A percentile compares a stretch with the other conserved stretches of the same genome.
phyloP scores from a whole-genome alignment of 1,140 invertebrate genomes.

The Phortica variegata region DNA sequence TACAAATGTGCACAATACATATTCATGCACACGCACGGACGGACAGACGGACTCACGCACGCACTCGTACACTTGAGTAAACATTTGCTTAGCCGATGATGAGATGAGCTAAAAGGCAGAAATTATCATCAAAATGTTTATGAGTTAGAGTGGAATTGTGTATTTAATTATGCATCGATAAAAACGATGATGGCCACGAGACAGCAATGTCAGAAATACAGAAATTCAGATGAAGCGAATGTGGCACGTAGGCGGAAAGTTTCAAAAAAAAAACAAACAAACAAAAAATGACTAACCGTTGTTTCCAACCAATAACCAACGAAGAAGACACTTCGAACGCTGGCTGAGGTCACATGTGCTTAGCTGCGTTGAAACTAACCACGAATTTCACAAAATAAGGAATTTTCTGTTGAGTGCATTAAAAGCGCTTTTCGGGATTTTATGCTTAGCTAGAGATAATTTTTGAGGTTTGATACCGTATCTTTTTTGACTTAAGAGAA shows the following conservation, averaged over 20 bases:
- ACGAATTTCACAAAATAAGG: too few species aligned
- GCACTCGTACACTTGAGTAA: too few species aligned
- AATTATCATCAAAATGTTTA: slow-evolving; percentile 28
- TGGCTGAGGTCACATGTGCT: neutral
- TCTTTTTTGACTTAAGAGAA: too few species aligned
- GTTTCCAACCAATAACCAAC: too few species aligned
- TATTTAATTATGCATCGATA: slow-evolving; percentile 45
- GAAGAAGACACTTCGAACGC: too few species aligned
- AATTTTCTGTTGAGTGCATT: slow-evolving; percentile 7
- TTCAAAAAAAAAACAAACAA: too few species aligned
- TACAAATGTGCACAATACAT: neutral
- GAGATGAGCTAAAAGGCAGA: slow-evolving; percentile 18
- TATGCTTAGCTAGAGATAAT: slow-evolving; percentile 4
- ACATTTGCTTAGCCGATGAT: too few species aligned
- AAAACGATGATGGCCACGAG: slow-evolving; percentile 17
- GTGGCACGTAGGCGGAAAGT: neutral
- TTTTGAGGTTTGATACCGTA: slow-evolving; percentile 15
- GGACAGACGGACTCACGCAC: too few species aligned
- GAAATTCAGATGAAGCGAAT: neutral
- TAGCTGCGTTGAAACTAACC: too few species aligned
- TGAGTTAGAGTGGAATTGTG: slow-evolving; percentile 36
- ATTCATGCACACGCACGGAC: neutral
- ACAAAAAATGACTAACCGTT: too few species aligned
- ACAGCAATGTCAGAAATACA: neutral
- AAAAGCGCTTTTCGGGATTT: slow-evolving; percentile 13